Percentiles rank a stretch among this genome's conserved stretches.
phyloP scores from a whole-genome alignment of 2,797 vertebrate genomes.

The Aulostomus chinensis region DNA sequence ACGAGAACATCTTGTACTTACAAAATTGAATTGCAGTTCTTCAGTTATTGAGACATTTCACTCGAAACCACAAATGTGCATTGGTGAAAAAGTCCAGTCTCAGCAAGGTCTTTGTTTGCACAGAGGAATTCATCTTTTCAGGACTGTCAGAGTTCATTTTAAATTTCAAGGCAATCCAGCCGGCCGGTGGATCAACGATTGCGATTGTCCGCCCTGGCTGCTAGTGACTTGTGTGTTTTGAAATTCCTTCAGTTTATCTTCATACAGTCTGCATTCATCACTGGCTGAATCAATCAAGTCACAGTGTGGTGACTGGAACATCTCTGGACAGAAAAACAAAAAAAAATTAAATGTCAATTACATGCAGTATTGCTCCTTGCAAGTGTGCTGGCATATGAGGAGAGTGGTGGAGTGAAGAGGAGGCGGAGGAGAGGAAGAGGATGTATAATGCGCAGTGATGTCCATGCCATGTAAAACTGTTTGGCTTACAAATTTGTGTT shows the following conservation, averaged over 20 bases:
- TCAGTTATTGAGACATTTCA: no score
- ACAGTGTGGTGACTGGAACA: neutral
- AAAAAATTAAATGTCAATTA: slow-evolving; percentile 9
- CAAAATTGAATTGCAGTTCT: no score
- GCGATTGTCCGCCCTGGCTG: neutral
- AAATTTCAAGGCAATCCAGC: no score
- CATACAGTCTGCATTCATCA: slow-evolving; percentile 8
- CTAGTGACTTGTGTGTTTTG: neutral
- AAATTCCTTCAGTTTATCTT: slow-evolving; percentile 1
- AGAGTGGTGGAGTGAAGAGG: slow-evolving; percentile 10
- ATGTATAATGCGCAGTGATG: slow-evolving; percentile 46
- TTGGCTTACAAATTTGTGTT: no score
- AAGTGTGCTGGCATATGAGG: slow-evolving; percentile 23
- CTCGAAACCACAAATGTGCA: no score
- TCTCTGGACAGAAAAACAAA: slow-evolving; percentile 4
- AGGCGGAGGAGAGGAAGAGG: slow-evolving; percentile 11
- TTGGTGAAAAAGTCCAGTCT: no score
- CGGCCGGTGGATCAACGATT: no score
- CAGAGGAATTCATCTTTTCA: no score
- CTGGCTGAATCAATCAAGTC: slow-evolving; percentile 5
- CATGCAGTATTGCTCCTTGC: slow-evolving; percentile 16
- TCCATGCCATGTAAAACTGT: slow-evolving; percentile 38
- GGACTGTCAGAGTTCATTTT: no score
- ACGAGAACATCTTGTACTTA: no score
- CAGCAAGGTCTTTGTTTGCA: no score